phyloP scores from a whole-genome alignment of 2,888 invertebrate species.

The Oligia fasciuncula region DNA sequence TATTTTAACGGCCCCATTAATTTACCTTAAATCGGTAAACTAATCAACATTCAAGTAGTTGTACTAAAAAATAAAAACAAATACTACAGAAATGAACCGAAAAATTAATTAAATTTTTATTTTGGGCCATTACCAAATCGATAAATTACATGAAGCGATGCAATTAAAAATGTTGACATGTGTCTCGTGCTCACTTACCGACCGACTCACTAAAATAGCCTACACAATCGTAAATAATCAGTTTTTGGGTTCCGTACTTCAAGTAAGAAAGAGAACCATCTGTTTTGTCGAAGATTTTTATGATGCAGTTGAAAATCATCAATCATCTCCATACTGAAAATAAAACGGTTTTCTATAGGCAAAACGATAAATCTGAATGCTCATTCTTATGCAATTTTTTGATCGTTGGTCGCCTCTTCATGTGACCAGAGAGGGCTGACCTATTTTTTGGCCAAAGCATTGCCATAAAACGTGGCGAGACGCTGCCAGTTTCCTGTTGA shows the following conservation, averaged over 20 bases:
- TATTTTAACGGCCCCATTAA: slow-evolving; percentile 53
- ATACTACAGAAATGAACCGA: slow-evolving; percentile 66
- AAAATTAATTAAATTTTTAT: slow-evolving; percentile 78
- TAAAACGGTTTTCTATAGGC: neutral
- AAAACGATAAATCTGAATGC: neutral
- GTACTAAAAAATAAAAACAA: slow-evolving; percentile 69
- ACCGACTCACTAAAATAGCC: slow-evolving; percentile 67
- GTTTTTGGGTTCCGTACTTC: slow-evolving; percentile 55
- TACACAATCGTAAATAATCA: slow-evolving; percentile 65
- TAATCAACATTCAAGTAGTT: slow-evolving; percentile 64
- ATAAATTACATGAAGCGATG: slow-evolving; percentile 72
- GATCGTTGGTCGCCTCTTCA: neutral
- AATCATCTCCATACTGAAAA: neutral
- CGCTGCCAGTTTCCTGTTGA: neutral
- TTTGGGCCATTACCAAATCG: slow-evolving; percentile 67
- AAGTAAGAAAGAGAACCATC: neutral
- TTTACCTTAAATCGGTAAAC: slow-evolving; percentile 53
- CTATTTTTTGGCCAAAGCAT: too few species aligned
- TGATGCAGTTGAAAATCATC: neutral
- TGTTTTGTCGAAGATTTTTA: neutral
- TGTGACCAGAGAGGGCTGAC: neutral
- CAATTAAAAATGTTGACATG: slow-evolving; percentile 76
- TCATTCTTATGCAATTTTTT: neutral
- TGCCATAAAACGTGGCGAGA: too few species aligned
- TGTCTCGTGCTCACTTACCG: slow-evolving; percentile 69